These are phyloP conservation scores for Cepaea hortensis DNA, from an alignment of 2,888 invertebrate genomes.

Conservation along the genomic window DNA sequence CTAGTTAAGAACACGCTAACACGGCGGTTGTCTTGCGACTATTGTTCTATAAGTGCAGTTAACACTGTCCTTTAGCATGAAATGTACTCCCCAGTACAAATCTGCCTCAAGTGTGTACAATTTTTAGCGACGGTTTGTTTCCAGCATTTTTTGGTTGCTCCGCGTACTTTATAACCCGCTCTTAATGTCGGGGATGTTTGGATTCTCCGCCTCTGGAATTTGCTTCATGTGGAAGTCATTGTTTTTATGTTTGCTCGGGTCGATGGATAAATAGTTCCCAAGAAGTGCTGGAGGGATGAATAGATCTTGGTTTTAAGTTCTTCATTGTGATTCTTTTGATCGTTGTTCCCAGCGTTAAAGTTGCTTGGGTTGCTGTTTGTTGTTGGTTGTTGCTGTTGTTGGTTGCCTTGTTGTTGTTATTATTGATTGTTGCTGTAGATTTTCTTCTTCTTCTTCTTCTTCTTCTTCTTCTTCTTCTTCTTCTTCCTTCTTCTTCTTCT, in stretches of 20 bases:
- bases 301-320: background rate
- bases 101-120: too few species aligned
- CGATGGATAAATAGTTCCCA: background rate
- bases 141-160: too few species aligned
- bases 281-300: background rate
- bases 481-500: background rate
- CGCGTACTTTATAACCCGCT: too few species aligned
- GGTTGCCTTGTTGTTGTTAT: background rate
- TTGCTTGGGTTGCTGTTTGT: background rate
- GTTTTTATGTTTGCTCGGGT: background rate
- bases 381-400: background rate
- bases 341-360: background rate
- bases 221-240: too few species aligned
- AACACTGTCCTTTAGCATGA: too few species aligned
- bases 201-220: too few species aligned
- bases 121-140: too few species aligned
- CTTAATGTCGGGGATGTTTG: too few species aligned
- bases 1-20: too few species aligned
- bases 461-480: background rate
- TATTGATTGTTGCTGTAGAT: background rate
- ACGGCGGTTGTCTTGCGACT: too few species aligned
- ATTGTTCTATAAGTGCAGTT: too few species aligned
- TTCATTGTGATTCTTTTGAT: background rate
- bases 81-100: too few species aligned
- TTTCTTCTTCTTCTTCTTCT: background rate